Evolutionary conservation across 2,797 vertebrate species (phyloP).

Genomic region (Propithecus deckenii): DNA sequence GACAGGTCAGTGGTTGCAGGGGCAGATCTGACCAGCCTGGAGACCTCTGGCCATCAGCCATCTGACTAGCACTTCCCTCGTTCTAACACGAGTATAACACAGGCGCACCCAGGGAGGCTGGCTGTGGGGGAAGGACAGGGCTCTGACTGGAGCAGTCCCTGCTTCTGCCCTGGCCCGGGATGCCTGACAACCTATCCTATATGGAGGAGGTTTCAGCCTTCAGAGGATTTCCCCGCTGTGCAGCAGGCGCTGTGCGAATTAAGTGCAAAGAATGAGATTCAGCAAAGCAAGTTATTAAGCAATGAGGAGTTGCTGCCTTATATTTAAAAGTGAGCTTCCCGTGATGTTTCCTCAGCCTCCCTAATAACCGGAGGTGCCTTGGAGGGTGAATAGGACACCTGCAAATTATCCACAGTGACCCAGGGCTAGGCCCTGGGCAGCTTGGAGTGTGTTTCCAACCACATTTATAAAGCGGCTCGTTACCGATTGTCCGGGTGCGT

Average conservation of each 20-base stretch:
- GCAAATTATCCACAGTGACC: not conserved
- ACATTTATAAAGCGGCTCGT: not conserved
- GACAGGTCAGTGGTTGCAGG: not conserved
- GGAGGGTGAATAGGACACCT: not conserved
- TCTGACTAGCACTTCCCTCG: not conserved
- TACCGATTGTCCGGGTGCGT: not conserved
- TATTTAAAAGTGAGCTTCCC: not conserved
- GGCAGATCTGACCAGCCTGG: not conserved
- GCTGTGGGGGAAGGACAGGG: not conserved
- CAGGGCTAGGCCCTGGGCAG: rapidly evolving
- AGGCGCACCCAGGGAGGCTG: not conserved
- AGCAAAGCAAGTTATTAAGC: not conserved
- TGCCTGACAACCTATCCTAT: not conserved
- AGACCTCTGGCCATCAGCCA: not conserved
- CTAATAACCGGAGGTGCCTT: not conserved
- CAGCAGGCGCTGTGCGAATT: not conserved
- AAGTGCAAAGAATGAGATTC: not conserved
- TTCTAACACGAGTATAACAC: not conserved
- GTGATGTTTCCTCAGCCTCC: not conserved
- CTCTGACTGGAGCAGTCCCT: not conserved
- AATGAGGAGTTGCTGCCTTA: not conserved
- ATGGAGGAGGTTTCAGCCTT: not conserved
- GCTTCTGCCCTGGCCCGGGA: not conserved
- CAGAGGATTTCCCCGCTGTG: not conserved
- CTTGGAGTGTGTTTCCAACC: not conserved